These are phyloP conservation scores for Trogon melanurus DNA, from an alignment of 2,113 vertebrate species.

Conservation along the genomic window DNA sequence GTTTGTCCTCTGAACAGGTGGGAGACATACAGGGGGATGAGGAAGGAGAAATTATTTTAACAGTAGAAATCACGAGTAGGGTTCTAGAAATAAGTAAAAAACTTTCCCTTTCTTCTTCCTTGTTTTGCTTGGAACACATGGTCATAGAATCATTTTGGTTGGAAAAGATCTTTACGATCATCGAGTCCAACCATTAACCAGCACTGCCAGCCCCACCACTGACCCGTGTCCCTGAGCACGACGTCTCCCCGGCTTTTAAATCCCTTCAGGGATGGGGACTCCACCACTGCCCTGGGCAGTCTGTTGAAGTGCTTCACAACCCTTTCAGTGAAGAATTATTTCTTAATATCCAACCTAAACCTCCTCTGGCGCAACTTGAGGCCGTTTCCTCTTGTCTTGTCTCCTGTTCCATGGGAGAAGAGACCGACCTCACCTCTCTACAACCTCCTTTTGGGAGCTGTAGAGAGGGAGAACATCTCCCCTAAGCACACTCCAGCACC, in stretches of 20 bases:
- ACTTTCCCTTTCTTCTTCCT: neutral
- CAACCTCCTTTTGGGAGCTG: neutral
- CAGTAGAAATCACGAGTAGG: neutral
- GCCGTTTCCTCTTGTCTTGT: neutral
- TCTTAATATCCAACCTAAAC: neutral
- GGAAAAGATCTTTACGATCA: neutral
- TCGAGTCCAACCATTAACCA: neutral
- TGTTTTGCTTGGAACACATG: neutral
- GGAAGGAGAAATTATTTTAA: neutral
- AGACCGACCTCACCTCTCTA: neutral
- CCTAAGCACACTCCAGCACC: neutral
- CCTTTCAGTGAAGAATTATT: neutral
- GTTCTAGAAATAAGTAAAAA: neutral
- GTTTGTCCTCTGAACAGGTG: neutral
- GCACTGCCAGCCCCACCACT: neutral
- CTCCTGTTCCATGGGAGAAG: neutral
- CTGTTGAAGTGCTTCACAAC: accelerated
- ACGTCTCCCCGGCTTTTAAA: neutral
- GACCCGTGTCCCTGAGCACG: neutral
- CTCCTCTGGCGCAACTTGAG: neutral
- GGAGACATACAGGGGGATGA: neutral
- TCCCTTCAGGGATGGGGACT: neutral
- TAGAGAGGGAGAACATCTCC: no score
- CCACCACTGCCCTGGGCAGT: neutral
- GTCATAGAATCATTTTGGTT: neutral